These are phyloP conservation scores for Alentia gelatinosa DNA, from an alignment of 2,888 invertebrate species.

Conservation along the genomic window DNA sequence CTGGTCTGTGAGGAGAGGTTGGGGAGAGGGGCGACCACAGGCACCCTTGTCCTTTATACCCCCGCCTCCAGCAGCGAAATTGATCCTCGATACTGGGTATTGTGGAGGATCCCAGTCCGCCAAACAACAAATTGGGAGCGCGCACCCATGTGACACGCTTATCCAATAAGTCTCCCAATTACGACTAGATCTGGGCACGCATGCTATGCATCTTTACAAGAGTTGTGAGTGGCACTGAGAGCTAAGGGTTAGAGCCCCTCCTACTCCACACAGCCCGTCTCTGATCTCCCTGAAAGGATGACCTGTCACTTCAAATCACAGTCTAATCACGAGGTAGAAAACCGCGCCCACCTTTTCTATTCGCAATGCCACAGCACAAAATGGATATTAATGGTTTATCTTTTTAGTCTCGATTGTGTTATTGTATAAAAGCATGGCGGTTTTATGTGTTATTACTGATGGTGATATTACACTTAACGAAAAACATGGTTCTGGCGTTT, in stretches of 20 bases:
- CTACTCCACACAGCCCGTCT: background rate
- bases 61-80: background rate
- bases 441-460: background rate
- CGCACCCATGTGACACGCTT: background rate
- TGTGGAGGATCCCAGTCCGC: background rate
- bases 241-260: background rate
- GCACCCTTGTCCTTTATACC: background rate
- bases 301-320: slow-evolving; percentile 9
- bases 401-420: background rate
- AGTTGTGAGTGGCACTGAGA: background rate
- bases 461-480: background rate
- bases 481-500: background rate
- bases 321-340: slow-evolving; percentile 8
- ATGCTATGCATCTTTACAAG: background rate
- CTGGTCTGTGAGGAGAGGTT: background rate
- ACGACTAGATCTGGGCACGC: background rate
- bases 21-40: background rate
- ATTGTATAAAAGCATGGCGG: background rate
- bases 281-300: background rate
- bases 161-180: background rate
- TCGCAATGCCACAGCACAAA: background rate
- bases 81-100: background rate
- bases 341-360: background rate
- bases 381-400: background rate
- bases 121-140: slow-evolving; percentile 17